Base-by-base conservation (phyloP, 2,888 invertebrate species). In the Tolmerus cingulatus region DNA sequence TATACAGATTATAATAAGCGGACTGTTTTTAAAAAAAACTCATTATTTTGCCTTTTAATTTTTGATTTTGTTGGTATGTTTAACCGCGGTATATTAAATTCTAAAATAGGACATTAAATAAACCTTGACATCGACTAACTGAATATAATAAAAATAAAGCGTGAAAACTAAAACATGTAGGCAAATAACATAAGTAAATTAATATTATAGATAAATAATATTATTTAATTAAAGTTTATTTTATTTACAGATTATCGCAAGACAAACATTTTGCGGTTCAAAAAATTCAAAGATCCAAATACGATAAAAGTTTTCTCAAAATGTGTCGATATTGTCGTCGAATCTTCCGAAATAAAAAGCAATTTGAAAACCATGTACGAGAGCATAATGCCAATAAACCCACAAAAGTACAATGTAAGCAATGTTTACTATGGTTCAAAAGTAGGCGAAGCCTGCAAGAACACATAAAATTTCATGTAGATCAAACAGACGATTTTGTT, bases 341-440 rank as follows among this genome's bases (percentile, higher is more conserved):
- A 76, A 37, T 78, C 0, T 88, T 88, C 27, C 66, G 78, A 66
- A 86, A 79, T 81, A 87, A 82, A 81, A 74, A 86, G 2, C 46
- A 81, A 76, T 86, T 74, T 30, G 87, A 77, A 51, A 78, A 55
- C 5, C 88, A 88, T 57, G 43, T 87, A 1, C 46, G 57, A 4
- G 87, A 87, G 27, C 88, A 88, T 86, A 74, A 85, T 79, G 77
- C 66, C 1, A 76, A 76, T 23, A 86, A 74, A 74, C 43, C 84
- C 12, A 55, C 51, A 16, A 74, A 74, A 84, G 77, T 78, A 16
- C 87, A 88, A 76, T 88, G 88, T 37, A 84, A 88, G 57, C 87
- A 88, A 55, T 88, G 88, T 23, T 77, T 79, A 5, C 34, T 86
- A 23, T 86, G 74, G 86, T 86, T 87, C 27, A 88, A 87, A 81